phyloP scores from a whole-genome alignment of 2,888 invertebrate species.

The Thecocarcelia acutangulata region DNA sequence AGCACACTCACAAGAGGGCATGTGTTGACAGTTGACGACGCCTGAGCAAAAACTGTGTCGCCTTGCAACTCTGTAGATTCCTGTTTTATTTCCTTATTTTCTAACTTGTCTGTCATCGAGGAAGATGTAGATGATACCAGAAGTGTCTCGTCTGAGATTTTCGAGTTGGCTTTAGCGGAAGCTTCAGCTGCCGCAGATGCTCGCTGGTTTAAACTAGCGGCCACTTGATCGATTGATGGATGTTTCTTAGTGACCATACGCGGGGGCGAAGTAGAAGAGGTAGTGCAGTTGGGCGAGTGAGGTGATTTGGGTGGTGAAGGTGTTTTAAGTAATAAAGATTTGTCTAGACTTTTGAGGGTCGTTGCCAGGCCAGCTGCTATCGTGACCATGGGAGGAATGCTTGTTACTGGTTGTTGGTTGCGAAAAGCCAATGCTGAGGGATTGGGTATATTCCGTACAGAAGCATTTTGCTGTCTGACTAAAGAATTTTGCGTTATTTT shows the following conservation, averaged over 20 bases:
- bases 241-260: conserved; percentile 75
- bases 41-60: conserved; percentile 1
- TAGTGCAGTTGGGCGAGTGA: conserved; percentile 55
- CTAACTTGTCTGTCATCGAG: conserved; percentile 45
- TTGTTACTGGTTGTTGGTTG: conserved; percentile 79
- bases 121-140: conserved; percentile 70
- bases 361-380: conserved; percentile 60
- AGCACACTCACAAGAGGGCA: conserved; percentile 22
- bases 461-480: conserved; percentile 83
- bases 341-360: conserved; percentile 39
- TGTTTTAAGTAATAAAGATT: conserved; percentile 65
- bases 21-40: conserved; percentile 44
- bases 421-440: conserved; percentile 84
- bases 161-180: conserved; percentile 72
- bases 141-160: conserved; percentile 67
- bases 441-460: conserved; percentile 85
- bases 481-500: conserved; percentile 76
- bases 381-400: conserved; percentile 69
- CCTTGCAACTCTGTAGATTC: conserved; percentile 34
- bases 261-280: conserved; percentile 65
- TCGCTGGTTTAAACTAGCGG: conserved; percentile 79
- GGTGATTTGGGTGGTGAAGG: conserved; percentile 56
- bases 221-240: conserved; percentile 80
- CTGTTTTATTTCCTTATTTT: conserved; percentile 56
- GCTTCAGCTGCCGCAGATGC: conserved; percentile 78